Conservation (phyloP, 1,140 invertebrate genomes). For the Cydia pomonella region DNA sequence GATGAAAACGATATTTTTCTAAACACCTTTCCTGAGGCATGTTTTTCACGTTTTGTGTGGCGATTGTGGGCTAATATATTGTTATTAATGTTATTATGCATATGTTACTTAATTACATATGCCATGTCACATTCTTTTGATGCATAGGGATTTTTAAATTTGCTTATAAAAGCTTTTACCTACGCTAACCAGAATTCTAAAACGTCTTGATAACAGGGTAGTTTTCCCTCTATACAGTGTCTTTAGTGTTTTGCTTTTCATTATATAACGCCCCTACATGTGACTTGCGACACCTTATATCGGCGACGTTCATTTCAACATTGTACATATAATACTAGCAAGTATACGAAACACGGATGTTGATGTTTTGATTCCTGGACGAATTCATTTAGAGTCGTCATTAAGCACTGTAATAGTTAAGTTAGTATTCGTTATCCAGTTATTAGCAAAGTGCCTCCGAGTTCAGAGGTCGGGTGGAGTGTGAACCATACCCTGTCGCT, state of each 20-base stretch:
- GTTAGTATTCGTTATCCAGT: neutral
- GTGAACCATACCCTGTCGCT: conserved; percentile 6
- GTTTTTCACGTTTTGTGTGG: no score
- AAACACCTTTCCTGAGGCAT: no score
- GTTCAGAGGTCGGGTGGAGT: neutral
- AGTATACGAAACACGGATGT: neutral
- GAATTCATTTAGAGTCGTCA: neutral
- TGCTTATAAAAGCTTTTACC: no score
- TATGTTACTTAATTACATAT: no score
- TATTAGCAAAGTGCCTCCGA: conserved; percentile 12
- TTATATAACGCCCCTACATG: neutral
- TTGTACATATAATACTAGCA: neutral
- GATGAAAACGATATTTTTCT: no score
- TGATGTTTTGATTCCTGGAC: neutral
- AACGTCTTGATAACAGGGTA: no score
- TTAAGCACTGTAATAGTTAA: neutral
- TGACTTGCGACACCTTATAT: conserved; percentile 10
- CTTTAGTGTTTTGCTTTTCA: neutral
- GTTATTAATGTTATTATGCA: no score
- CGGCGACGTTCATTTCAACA: neutral
- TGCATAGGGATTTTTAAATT: no score
- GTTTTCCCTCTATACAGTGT: no score
- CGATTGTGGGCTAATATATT: no score
- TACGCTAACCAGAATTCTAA: no score
- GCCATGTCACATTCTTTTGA: no score